Evolutionary conservation across 2,888 invertebrate genomes (phyloP).

Genomic region (Lydus trimaculatus): DNA sequence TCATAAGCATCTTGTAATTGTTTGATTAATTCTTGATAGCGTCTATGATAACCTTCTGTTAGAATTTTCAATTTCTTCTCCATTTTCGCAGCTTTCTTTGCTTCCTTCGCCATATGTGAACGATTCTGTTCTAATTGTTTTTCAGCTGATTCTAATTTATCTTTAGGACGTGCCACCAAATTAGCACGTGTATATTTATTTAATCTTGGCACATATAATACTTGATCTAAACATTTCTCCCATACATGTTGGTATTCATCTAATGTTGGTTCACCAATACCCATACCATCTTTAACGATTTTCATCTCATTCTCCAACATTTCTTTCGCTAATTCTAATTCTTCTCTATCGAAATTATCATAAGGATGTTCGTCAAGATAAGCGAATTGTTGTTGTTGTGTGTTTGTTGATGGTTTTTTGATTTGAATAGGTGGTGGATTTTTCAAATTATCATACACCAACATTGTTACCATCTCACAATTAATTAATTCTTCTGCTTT

Average conservation of each 20-base stretch:
- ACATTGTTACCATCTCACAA: constrained; percentile 95
- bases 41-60: constrained; percentile 86
- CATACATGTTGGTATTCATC: constrained; percentile 93
- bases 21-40: constrained; percentile 84
- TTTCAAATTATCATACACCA: constrained; percentile 86
- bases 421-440: constrained; percentile 65
- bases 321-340: constrained; percentile 70
- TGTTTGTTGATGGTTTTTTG: constrained; percentile 44
- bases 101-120: constrained; percentile 95
- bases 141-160: constrained; percentile 91
- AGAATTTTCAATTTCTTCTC: constrained; percentile 96
- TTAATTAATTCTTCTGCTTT: constrained; percentile 97
- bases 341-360: constrained; percentile 72
- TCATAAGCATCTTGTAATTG: constrained; percentile 87
- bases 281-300: constrained; percentile 91
- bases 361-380: constrained; percentile 90
- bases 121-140: constrained; percentile 92
- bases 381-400: constrained; percentile 71
- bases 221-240: constrained; percentile 95
- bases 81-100: constrained; percentile 95
- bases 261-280: constrained; percentile 90
- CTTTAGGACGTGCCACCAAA: constrained; percentile 95
- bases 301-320: constrained; percentile 85
- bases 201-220: constrained; percentile 84
- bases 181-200: constrained; percentile 87